Evolutionary conservation across 2,888 invertebrate species (phyloP).

Genomic region (Hypolimnas misippus): DNA sequence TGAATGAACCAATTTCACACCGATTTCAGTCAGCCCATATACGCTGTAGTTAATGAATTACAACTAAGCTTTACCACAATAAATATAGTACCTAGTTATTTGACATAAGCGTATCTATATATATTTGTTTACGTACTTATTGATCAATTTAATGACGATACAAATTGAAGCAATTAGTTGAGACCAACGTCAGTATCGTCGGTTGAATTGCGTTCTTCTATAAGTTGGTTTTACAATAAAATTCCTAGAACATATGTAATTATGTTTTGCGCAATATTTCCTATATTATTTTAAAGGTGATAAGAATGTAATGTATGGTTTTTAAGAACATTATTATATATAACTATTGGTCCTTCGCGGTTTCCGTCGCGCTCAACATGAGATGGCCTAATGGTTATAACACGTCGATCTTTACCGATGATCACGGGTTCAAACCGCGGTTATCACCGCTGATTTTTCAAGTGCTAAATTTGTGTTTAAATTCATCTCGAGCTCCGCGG

Average conservation of each 20-base stretch:
- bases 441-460: no score
- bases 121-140: constrained; percentile 14
- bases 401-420: no score
- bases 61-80: neutral
- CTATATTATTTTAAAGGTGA: neutral
- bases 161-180: constrained; percentile 32
- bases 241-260: constrained; percentile 15
- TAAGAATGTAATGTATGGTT: neutral
- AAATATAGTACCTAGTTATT: neutral
- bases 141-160: constrained; percentile 30
- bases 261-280: constrained; percentile 8
- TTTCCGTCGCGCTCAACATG: no score
- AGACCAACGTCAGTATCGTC: constrained; percentile 17
- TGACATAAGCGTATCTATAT: neutral
- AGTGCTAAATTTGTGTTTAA: no score
- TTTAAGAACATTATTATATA: neutral
- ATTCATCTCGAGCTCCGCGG: no score
- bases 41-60: neutral
- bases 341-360: no score
- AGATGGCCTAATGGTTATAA: no score
- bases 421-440: no score
- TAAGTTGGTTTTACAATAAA: constrained; percentile 21
- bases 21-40: no score
- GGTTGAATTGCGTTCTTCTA: constrained; percentile 17
- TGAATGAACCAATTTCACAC: no score